Base-by-base conservation (phyloP, 2,113 vertebrate genomes). In the Melanotaenia duboulayi region DNA sequence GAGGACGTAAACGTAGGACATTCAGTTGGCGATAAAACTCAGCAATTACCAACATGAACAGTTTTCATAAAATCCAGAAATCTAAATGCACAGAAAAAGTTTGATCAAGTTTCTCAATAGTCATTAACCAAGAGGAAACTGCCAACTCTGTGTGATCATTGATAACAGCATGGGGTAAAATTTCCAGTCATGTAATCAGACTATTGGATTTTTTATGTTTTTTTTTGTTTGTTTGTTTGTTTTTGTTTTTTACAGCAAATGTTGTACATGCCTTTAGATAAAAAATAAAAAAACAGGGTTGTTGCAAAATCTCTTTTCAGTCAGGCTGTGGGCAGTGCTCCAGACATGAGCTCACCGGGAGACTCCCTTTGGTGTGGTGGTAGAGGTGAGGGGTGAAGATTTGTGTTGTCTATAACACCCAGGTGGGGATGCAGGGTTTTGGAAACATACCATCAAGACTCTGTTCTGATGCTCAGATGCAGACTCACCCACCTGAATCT, bases 271-370 rank as follows among this genome's bases (percentile, higher is more conserved):
- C 7, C 22, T 35, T 13, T 16, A 35, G 28, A 28, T 28, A 28
- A 28, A 28, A 28, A 28, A 28, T 17, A 48, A 12, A 55, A 32
- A 54, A n/a, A 25, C 49, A 13, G 42, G 16, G 11, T 4, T 22
- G 40, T 8, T 28, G 55, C 13, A n/a, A 56, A 57, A 25, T 65
- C 19, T 11, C 16, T 10, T 69, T 50, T 74, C 20, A 74, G 78
- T 80, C 73, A 42, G 46, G 65, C 64, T 23, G 63, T 54, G 20
- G 74, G 64, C 71, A 39, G 42, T 44, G 64, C 40, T 86, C 54
- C 82, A 90, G 87, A 89, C 85, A 55, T 89, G 81, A 87, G 56
- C 83, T 89, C 87, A 90, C 13, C 70, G 64, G 61, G 69, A 90
- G 77, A 85, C 62, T 85, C 85, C 81, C 65, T 82, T 56, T 50